These are phyloP conservation scores for Mythimna ferrago DNA, from an alignment of 2,888 invertebrate species.

Conservation along the genomic window DNA sequence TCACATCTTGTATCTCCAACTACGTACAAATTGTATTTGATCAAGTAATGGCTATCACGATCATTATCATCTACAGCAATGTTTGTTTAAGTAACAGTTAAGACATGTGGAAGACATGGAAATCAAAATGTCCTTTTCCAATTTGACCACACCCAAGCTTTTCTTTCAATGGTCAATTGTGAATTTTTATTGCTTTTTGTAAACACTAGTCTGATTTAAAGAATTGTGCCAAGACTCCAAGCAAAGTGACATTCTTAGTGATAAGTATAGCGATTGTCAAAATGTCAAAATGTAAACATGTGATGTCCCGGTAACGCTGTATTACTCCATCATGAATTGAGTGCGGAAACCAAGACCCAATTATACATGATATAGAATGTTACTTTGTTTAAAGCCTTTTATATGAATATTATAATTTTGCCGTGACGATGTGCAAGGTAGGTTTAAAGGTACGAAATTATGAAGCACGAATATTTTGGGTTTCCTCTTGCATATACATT, in stretches of 20 bases:
- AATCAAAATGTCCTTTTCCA: constrained; percentile 23
- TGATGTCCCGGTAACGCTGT: too few species aligned
- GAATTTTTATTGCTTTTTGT: constrained; percentile 29
- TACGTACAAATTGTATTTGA: background rate
- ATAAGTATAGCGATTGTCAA: background rate
- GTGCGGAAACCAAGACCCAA: too few species aligned
- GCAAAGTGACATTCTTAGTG: background rate
- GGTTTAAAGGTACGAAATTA: constrained; percentile 38
- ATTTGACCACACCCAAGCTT: background rate
- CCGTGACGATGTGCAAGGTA: constrained; percentile 35
- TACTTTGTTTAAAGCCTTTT: background rate
- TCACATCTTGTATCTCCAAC: background rate
- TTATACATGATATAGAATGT: background rate
- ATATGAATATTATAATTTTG: constrained; percentile 9
- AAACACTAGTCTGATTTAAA: constrained; percentile 57
- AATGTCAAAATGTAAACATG: background rate
- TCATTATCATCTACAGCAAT: constrained; percentile 1
- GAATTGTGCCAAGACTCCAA: background rate
- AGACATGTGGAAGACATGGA: too few species aligned
- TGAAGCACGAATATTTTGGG: constrained; percentile 31
- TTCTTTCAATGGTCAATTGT: constrained; percentile 12
- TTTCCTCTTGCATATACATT: constrained; percentile 15
- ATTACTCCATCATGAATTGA: too few species aligned
- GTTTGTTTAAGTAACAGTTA: background rate
- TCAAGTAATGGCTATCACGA: background rate